A percentile compares a stretch with the other conserved stretches of the same genome.
Conservation (phyloP, 2,113 vertebrate species). For the Pardalotus punctatus region DNA sequence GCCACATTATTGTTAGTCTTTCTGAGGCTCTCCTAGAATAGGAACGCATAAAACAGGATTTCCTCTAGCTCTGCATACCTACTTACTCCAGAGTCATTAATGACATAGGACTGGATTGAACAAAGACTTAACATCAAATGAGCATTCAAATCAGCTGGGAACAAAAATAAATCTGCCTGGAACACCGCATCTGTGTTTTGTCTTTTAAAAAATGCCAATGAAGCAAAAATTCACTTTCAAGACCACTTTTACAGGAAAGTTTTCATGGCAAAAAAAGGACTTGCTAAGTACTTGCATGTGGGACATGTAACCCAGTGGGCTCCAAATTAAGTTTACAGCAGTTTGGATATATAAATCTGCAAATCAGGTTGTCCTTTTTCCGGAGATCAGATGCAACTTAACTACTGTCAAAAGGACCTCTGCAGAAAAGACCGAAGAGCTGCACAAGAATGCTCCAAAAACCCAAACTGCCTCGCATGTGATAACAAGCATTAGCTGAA, state of each 20-base stretch:
- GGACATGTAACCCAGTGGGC: background rate
- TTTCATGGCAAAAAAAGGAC: background rate
- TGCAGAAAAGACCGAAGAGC: background rate
- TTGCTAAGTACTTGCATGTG: background rate
- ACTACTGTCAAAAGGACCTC: background rate
- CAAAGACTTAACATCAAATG: slow-evolving; percentile 52
- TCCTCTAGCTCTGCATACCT: slow-evolving; percentile 48
- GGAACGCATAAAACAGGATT: slow-evolving; percentile 54
- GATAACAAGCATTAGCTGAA: background rate
- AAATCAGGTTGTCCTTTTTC: background rate
- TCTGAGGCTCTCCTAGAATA: slow-evolving; percentile 35
- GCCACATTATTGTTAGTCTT: slow-evolving; percentile 18
- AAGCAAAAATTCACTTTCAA: background rate
- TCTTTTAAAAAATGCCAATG: background rate
- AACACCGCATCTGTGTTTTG: slow-evolving; percentile 2
- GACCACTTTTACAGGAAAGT: background rate
- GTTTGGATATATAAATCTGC: background rate
- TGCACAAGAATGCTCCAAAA: background rate
- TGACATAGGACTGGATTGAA: slow-evolving; percentile 3
- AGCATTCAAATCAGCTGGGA: slow-evolving; percentile 29
- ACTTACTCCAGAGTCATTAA: slow-evolving; percentile 50
- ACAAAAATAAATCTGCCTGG: slow-evolving; percentile 21
- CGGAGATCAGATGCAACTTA: background rate
- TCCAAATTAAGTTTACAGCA: background rate
- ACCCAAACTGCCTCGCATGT: background rate